A percentile compares a stretch with the other conserved stretches of the same genome.
Conservation (phyloP, 2,888 invertebrate genomes). For the Emesis furor region DNA sequence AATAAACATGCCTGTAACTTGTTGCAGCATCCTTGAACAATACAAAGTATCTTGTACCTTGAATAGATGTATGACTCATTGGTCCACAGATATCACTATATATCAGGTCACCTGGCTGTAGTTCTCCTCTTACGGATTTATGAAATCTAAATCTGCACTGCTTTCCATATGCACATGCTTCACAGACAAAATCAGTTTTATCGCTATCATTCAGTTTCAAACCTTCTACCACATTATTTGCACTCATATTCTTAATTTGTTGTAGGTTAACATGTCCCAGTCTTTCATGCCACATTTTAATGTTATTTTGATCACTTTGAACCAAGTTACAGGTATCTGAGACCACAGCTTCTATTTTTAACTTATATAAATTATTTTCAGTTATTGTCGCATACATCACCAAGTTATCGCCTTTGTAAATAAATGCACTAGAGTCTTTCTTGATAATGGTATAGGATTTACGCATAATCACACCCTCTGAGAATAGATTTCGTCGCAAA, state of each 20-base stretch:
- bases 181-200: slow-evolving; percentile 54
- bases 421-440: slow-evolving; percentile 38
- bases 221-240: slow-evolving; percentile 37
- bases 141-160: slow-evolving; percentile 65
- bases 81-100: slow-evolving; percentile 75
- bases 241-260: slow-evolving; percentile 58
- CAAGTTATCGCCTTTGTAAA: slow-evolving; percentile 44
- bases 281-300: slow-evolving; percentile 71
- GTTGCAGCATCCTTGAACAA: slow-evolving; percentile 75
- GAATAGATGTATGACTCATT: slow-evolving; percentile 59
- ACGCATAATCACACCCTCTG: slow-evolving; percentile 51
- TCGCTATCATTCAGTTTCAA: slow-evolving; percentile 18
- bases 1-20: slow-evolving; percentile 71
- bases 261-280: slow-evolving; percentile 67
- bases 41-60: slow-evolving; percentile 72
- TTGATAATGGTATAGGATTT: slow-evolving; percentile 42
- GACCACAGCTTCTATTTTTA: slow-evolving; percentile 53
- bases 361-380: slow-evolving; percentile 61
- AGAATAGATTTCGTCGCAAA: slow-evolving; percentile 53
- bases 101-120: slow-evolving; percentile 66
- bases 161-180: slow-evolving; percentile 72
- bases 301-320: slow-evolving; percentile 46
- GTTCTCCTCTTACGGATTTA: slow-evolving; percentile 57
- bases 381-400: slow-evolving; percentile 54
- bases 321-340: slow-evolving; percentile 57